Evolutionary conservation across 2,113 vertebrate genomes (phyloP).

Genomic region (Pachypanchax playfairii): DNA sequence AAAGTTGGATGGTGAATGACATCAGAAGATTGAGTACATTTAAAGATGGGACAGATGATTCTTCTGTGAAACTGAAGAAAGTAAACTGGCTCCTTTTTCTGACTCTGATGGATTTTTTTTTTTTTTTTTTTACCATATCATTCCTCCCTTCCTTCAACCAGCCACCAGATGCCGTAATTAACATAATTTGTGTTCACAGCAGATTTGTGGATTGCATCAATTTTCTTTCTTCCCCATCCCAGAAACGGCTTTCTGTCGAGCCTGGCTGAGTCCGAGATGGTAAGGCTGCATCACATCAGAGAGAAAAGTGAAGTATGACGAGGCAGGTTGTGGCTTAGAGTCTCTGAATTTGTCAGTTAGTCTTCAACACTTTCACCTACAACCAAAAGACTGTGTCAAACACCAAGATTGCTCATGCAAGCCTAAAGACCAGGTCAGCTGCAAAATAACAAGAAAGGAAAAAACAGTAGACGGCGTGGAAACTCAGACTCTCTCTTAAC

Average conservation of each 20-base stretch:
- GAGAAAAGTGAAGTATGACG: slow-evolving; percentile 23
- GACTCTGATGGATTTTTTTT: slow-evolving; percentile 62
- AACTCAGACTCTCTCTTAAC: slow-evolving; percentile 4
- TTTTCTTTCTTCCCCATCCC: slow-evolving; percentile 39
- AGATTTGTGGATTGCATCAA: slow-evolving; percentile 44
- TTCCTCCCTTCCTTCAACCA: slow-evolving; percentile 20
- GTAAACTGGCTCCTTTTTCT: slow-evolving; percentile 39
- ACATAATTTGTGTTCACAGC: slow-evolving; percentile 55
- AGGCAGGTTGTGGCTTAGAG: slow-evolving; percentile 34
- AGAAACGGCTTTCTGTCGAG: slow-evolving; percentile 34
- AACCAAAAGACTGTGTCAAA: not conserved
- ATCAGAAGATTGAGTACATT: slow-evolving; percentile 46
- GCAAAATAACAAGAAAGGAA: not conserved
- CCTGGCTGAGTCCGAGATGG: slow-evolving; percentile 15
- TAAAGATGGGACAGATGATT: slow-evolving; percentile 52
- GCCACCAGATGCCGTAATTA: slow-evolving; percentile 9
- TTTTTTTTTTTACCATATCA: slow-evolving; percentile 35
- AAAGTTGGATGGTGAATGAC: slow-evolving; percentile 53
- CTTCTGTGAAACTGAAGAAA: slow-evolving; percentile 29
- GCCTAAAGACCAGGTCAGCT: slow-evolving; percentile 26
- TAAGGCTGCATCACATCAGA: slow-evolving; percentile 15
- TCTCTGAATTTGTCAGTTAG: slow-evolving; percentile 47
- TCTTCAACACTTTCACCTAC: slow-evolving; percentile 41
- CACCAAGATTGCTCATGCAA: slow-evolving; percentile 7
- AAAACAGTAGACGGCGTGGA: slow-evolving; percentile 12